Base-by-base conservation (phyloP, 2,888 invertebrate species). In the Disparrhopalites patrizii region DNA sequence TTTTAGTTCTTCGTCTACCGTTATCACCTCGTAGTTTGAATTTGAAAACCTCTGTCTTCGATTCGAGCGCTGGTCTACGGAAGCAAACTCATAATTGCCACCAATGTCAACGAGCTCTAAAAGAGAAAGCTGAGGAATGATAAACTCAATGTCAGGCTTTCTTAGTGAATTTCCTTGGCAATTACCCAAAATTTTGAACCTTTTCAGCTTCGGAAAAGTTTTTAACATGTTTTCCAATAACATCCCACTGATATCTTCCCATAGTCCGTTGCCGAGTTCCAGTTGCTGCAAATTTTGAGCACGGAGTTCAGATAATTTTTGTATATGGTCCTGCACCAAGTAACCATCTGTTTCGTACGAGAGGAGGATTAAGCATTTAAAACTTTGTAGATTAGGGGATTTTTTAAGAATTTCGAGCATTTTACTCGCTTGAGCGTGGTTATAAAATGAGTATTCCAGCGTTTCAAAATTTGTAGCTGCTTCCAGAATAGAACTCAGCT, bases 211-310 rank as follows among this genome's bases (percentile, higher is more conserved):
- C 23, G 67, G 52, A 15, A 65, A 66, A 1, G 27, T 54, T 13
- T 60, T 28, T 2, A 73, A 47, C 1, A 73, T 10, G 23, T 65
- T 60, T 54, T 69, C 67, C 0, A 73, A 15, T 2, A 62, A 63
- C 0, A n/a, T 10, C 0, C 54, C 51, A 15, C 65, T 57, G 10
- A 69, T 58, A 57, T 73, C 70, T 31, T 70, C 70, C 71, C 70
- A 73, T 0, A 70, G 38, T 1, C 68, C 58, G 27, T 71, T 70
- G 3, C 73, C 73, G 8, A 73, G 15, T 23, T 71, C 70, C 10
- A 73, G 30, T 18, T 30, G 23, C 28, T 63, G 51, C 2, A 70
- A 40, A 3, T 38, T 31, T 8, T 43, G n/a, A 1, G 20, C 10
- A n/a, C 43, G 18, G 3, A 65, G 25, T 38, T 61, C 18, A 7